phyloP scores from a whole-genome alignment of 2,888 invertebrate species.

The Anorthoa munda region DNA sequence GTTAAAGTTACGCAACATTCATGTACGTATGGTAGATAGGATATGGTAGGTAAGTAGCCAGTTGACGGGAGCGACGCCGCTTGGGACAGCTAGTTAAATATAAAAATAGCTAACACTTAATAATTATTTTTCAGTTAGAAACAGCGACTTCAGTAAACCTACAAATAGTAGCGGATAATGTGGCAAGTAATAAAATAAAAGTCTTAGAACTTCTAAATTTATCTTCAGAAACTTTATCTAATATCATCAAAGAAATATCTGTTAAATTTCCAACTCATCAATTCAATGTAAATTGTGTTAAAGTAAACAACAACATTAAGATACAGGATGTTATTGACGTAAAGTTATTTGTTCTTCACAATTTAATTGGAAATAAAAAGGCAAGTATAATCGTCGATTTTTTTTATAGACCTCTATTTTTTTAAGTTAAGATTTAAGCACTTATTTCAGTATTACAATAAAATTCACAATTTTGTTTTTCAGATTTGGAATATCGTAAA shows the following conservation, averaged over 20 bases:
- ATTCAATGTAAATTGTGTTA: constrained; percentile 3
- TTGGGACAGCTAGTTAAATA: too few relatives aligned
- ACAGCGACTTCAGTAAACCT: constrained; percentile 5
- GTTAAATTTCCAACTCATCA: neutral
- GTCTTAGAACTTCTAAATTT: neutral
- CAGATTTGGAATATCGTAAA: neutral
- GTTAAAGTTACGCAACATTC: too few relatives aligned
- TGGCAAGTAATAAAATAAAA: constrained; percentile 8
- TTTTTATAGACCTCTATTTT: too few relatives aligned
- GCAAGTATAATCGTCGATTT: neutral
- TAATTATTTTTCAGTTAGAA: constrained; percentile 3
- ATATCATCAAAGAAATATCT: constrained; percentile 7
- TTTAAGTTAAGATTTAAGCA: neutral
- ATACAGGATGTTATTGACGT: neutral
- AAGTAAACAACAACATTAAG: neutral
- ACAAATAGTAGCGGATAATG: constrained; percentile 23
- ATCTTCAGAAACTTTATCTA: constrained; percentile 4
- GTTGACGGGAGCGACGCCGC: too few relatives aligned
- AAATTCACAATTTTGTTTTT: neutral
- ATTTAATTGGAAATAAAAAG: constrained; percentile 1
- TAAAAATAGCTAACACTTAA: neutral
- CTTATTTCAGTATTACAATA: neutral
- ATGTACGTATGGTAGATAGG: too few relatives aligned
- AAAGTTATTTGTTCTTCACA: neutral
- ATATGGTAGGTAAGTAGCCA: too few relatives aligned